Conservation (phyloP, 2,888 invertebrate species). For the Agrilus biguttatus region DNA sequence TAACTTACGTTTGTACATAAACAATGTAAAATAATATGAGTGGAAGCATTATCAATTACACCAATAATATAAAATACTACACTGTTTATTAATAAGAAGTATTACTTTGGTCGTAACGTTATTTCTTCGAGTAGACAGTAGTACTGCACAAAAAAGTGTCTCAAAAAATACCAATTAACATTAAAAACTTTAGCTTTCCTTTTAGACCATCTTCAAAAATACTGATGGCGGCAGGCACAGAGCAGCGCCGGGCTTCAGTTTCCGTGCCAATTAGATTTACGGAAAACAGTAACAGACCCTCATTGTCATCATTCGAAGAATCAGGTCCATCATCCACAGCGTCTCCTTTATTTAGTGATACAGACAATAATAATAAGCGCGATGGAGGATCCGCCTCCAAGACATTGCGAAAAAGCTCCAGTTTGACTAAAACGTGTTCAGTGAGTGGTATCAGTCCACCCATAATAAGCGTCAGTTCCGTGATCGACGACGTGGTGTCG, state of each 20-base stretch:
- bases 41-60: no score
- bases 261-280: conserved; percentile 24
- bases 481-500: conserved; percentile 40
- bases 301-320: conserved; percentile 36
- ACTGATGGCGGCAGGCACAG: conserved; percentile 9
- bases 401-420: conserved; percentile 27
- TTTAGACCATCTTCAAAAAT: no score
- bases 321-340: conserved; percentile 16
- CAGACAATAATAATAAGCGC: conserved; percentile 21
- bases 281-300: conserved; percentile 26
- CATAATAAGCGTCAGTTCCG: conserved; percentile 60
- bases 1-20: no score
- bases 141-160: no score
- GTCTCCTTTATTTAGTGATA: conserved; percentile 17
- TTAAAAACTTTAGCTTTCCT: neutral
- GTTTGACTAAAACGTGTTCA: conserved; percentile 30
- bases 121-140: no score
- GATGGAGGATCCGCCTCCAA: conserved; percentile 21
- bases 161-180: no score
- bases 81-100: no score
- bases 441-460: conserved; percentile 33
- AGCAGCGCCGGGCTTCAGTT: conserved; percentile 29
- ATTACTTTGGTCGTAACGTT: no score
- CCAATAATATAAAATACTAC: no score
- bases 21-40: no score